phyloP scores from a whole-genome alignment of 2,888 invertebrate genomes.

The Caenorhabditis sp. region DNA sequence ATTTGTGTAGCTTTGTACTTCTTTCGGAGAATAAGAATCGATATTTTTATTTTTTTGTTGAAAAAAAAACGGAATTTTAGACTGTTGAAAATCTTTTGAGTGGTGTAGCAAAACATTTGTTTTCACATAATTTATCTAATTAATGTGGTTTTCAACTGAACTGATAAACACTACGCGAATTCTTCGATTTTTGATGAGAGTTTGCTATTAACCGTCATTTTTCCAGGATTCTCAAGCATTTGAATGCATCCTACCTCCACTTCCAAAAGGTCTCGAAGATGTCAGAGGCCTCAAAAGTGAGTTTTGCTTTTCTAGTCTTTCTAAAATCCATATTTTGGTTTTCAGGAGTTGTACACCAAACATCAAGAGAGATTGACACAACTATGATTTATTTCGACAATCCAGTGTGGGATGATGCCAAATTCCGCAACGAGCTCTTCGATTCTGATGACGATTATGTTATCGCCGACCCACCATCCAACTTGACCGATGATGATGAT shows the following conservation, averaged over 20 bases:
- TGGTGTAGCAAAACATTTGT: too few species aligned
- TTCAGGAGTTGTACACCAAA: not conserved
- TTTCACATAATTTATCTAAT: too few species aligned
- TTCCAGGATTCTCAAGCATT: not conserved
- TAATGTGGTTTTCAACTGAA: too few species aligned
- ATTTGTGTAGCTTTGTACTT: too few species aligned
- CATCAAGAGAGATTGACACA: conserved; percentile 21
- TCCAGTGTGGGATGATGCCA: conserved; percentile 41
- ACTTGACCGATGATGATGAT: conserved; percentile 27
- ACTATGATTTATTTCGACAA: conserved; percentile 32
- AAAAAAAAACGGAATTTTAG: too few species aligned
- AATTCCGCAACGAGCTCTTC: conserved; percentile 28
- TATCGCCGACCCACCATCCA: conserved; percentile 24
- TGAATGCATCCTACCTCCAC: not conserved
- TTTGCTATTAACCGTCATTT: not conserved
- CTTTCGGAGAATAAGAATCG: too few species aligned
- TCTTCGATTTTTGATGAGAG: not conserved
- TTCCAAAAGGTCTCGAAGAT: not conserved
- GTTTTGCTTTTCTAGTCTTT: not conserved
- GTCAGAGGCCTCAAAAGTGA: not conserved
- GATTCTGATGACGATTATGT: conserved; percentile 28
- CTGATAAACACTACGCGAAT: too few species aligned
- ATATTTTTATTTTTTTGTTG: too few species aligned
- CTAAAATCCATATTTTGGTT: not conserved
- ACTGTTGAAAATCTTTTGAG: too few species aligned